Evolutionary conservation across 2,797 vertebrate species (phyloP).

Genomic region (Dicrostonyx torquatus): DNA sequence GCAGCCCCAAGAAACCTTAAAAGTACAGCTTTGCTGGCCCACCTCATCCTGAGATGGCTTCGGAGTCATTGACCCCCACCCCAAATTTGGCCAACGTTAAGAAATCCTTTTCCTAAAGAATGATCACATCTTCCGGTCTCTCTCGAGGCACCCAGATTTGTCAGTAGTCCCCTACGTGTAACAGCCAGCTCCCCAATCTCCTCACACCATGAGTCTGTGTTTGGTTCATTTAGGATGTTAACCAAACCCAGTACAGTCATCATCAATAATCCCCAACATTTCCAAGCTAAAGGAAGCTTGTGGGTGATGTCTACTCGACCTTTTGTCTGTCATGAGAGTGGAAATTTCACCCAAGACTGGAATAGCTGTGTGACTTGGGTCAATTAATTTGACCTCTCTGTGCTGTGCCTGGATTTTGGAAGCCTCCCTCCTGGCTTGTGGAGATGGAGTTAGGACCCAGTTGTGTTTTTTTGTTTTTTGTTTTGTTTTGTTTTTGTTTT

Average conservation of each 20-base stretch:
- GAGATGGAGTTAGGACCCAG: background rate
- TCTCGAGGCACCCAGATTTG: background rate
- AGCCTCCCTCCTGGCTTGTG: background rate
- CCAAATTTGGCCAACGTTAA: background rate
- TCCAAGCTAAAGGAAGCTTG: background rate
- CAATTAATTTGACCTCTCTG: background rate
- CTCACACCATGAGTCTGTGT: background rate
- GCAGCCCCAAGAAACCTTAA: background rate
- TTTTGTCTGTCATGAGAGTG: background rate
- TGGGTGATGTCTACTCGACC: background rate
- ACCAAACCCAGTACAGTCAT: background rate
- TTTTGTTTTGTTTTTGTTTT: no score
- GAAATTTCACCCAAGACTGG: conserved; percentile 32
- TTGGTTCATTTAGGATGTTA: background rate
- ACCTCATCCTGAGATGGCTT: background rate
- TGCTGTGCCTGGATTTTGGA: background rate
- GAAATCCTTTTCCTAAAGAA: background rate
- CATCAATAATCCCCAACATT: background rate
- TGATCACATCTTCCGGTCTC: background rate
- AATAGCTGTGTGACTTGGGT: background rate
- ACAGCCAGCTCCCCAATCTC: background rate
- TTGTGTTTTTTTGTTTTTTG: no score
- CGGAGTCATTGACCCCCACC: background rate
- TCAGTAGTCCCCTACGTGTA: background rate
- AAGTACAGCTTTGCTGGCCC: background rate